These are phyloP conservation scores for Atlantisia rogersi DNA, from an alignment of 2,113 vertebrate species.

Conservation along the genomic window DNA sequence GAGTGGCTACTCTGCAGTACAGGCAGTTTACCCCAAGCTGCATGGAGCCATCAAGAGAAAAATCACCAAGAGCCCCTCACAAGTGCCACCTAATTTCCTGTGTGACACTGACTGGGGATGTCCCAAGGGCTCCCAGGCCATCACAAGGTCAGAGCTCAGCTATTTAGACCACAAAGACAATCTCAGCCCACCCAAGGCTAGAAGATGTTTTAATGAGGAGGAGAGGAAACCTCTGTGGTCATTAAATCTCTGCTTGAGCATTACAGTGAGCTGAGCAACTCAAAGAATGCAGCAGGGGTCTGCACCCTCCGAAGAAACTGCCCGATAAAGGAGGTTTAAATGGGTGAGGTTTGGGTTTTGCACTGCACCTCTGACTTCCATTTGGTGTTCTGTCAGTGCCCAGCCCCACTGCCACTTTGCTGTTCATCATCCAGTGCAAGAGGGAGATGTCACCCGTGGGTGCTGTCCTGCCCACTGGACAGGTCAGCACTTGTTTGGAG, in stretches of 20 bases:
- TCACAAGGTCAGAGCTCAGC: not conserved
- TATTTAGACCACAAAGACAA: not conserved
- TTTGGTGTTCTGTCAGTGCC: not conserved
- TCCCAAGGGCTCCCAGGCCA: not conserved
- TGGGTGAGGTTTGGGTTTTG: not conserved
- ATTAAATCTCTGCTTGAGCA: not conserved
- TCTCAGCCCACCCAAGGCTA: not conserved
- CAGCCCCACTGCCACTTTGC: not conserved
- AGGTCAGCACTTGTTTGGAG: not conserved
- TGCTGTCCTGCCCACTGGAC: not conserved
- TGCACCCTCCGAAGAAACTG: not conserved
- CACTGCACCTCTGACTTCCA: not conserved
- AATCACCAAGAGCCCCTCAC: not conserved
- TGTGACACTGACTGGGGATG: not conserved
- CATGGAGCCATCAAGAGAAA: not conserved
- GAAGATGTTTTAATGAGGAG: not conserved
- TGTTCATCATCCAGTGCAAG: not conserved
- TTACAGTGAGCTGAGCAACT: not conserved
- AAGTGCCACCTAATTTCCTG: not conserved
- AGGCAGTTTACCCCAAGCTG: not conserved
- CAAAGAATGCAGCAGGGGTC: not conserved
- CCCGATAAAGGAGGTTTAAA: not conserved
- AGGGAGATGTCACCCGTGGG: not conserved
- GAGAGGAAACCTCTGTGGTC: not conserved
- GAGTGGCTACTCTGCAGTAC: not conserved